Evolutionary conservation across 1,140 invertebrate species (phyloP).

Genomic region (Lasaia peninsularis): DNA sequence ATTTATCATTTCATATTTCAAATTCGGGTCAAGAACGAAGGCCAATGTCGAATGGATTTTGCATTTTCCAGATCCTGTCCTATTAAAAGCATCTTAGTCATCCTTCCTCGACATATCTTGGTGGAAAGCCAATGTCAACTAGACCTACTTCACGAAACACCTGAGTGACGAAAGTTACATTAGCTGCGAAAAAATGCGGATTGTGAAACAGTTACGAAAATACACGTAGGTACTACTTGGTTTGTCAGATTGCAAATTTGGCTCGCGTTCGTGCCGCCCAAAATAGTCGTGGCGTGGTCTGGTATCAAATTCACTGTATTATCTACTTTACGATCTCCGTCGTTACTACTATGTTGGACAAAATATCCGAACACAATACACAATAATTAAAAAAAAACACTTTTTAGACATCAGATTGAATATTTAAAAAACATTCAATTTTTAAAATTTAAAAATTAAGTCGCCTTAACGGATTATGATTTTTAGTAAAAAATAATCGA

Average conservation of each 20-base stretch:
- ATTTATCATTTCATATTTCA: neutral
- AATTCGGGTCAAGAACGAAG: slow-evolving; percentile 50
- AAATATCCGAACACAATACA: neutral
- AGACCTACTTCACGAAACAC: slow-evolving; percentile 15
- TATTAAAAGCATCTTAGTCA: slow-evolving; percentile 22
- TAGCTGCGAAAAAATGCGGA: slow-evolving; percentile 37
- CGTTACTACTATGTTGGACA: slow-evolving; percentile 32
- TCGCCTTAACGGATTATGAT: too few relatives aligned
- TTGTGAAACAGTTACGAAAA: slow-evolving; percentile 71
- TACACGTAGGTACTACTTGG: slow-evolving; percentile 61
- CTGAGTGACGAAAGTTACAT: slow-evolving; percentile 24
- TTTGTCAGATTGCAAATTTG: slow-evolving; percentile 73
- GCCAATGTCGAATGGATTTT: slow-evolving; percentile 65
- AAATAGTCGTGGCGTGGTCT: slow-evolving; percentile 59
- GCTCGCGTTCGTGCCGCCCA: slow-evolving; percentile 53
- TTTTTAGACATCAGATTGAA: too few relatives aligned
- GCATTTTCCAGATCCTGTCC: slow-evolving; percentile 29
- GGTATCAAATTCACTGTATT: slow-evolving; percentile 70
- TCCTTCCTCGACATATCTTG: slow-evolving; percentile 15
- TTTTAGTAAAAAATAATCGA: too few relatives aligned
- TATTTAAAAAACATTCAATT: too few relatives aligned
- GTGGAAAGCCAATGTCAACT: slow-evolving; percentile 26
- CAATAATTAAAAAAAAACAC: neutral
- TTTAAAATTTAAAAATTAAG: too few relatives aligned
- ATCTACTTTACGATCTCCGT: slow-evolving; percentile 39